phyloP scores from a whole-genome alignment of 2,113 vertebrate species.

The Periophthalmus modestus region DNA sequence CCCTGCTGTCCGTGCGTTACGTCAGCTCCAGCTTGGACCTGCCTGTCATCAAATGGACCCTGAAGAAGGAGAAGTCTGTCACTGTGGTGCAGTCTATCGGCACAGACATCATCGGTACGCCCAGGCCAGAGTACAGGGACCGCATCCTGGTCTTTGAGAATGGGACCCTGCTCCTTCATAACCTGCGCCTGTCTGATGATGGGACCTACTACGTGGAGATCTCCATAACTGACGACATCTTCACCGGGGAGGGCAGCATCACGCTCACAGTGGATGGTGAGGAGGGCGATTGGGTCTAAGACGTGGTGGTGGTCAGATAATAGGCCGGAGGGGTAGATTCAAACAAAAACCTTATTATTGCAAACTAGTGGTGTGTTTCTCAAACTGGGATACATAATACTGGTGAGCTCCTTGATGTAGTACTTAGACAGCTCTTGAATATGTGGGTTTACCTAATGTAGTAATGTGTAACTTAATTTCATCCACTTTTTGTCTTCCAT shows the following conservation, averaged over 20 bases:
- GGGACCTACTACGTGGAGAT: constrained; percentile 94
- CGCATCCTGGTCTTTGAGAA: constrained; percentile 94
- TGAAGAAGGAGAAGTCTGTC: constrained; percentile 86
- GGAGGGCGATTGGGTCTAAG: constrained; percentile 7
- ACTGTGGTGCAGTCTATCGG: constrained; percentile 94
- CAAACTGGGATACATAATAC: too few relatives aligned
- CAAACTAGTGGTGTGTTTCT: too few relatives aligned
- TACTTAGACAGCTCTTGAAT: too few relatives aligned
- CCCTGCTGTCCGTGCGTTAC: constrained; percentile 89
- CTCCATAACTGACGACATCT: constrained; percentile 94
- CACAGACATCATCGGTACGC: constrained; percentile 90
- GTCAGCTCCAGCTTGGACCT: constrained; percentile 86
- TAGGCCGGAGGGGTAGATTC: too few relatives aligned
- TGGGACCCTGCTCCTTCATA: constrained; percentile 90
- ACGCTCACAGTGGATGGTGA: constrained; percentile 93
- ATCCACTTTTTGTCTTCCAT: too few relatives aligned
- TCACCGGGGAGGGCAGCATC: constrained; percentile 91
- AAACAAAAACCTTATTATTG: too few relatives aligned
- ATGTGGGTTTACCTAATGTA: too few relatives aligned
- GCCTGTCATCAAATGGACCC: constrained; percentile 95
- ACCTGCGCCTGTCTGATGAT: constrained; percentile 86
- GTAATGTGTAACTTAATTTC: too few relatives aligned
- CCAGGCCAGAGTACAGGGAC: constrained; percentile 88
- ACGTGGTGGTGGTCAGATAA: too few relatives aligned
- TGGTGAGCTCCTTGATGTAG: too few relatives aligned